Percentiles rank a stretch among this genome's conserved stretches.
phyloP scores from a whole-genome alignment of 2,888 invertebrate species.

The Liopterus haemorrhoidalis region DNA sequence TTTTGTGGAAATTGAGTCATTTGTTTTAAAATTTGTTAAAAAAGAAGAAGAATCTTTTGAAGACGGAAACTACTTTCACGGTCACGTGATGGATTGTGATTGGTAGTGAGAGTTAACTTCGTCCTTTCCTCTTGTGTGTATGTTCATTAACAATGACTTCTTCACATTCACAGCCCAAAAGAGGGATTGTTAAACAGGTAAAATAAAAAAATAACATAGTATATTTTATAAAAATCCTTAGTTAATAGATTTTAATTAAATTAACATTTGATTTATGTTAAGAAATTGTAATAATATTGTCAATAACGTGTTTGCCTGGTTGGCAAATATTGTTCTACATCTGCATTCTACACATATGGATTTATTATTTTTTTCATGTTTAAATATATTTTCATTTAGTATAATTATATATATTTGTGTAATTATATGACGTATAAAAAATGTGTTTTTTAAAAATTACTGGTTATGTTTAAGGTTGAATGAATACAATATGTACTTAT shows the following conservation, averaged over 20 bases:
- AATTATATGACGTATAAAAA: not conserved
- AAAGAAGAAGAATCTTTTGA: slow-evolving; percentile 42
- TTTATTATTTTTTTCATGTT: slow-evolving; percentile 14
- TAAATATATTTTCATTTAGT: slow-evolving; percentile 2
- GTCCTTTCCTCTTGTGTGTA: slow-evolving; percentile 49
- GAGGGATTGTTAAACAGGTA: slow-evolving; percentile 59
- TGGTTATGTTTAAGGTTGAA: not conserved
- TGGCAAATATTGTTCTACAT: slow-evolving; percentile 34
- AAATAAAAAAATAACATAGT: slow-evolving; percentile 27
- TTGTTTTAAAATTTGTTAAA: too few relatives aligned
- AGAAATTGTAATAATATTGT: too few relatives aligned
- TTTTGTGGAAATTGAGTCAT: too few relatives aligned
- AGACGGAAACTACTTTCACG: slow-evolving; percentile 44
- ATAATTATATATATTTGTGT: slow-evolving; percentile 5
- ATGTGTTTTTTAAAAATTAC: not conserved
- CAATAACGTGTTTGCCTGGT: slow-evolving; percentile 37
- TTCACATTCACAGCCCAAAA: slow-evolving; percentile 47
- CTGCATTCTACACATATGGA: slow-evolving; percentile 18
- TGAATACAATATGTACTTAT: slow-evolving; percentile 31
- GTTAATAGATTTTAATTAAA: slow-evolving; percentile 5
- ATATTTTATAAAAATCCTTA: slow-evolving; percentile 6
- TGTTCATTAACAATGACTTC: slow-evolving; percentile 56
- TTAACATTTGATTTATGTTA: not conserved
- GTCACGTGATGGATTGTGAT: slow-evolving; percentile 36
- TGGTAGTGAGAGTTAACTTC: slow-evolving; percentile 23